phyloP scores from a whole-genome alignment of 2,888 invertebrate species.

The Hydrotaea diabolus region DNA sequence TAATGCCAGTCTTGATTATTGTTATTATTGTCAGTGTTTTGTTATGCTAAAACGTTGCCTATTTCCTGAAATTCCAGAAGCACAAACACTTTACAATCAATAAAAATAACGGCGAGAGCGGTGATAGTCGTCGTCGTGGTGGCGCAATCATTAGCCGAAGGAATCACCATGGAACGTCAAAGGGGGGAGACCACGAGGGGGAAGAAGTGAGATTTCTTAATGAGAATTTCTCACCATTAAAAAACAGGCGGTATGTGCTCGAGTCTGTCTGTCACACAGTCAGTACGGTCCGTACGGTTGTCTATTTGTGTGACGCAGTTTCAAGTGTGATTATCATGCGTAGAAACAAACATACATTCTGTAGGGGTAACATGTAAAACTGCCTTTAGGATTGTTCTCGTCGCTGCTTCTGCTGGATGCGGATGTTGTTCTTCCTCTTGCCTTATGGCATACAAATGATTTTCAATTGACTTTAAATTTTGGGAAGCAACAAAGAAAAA shows the following conservation, averaged over 20 bases:
- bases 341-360: slow-evolving; percentile 5
- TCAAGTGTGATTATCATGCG: slow-evolving; percentile 17
- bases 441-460: slow-evolving; percentile 35
- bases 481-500: slow-evolving; percentile 21
- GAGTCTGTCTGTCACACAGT: neutral
- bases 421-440: neutral
- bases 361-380: slow-evolving; percentile 14
- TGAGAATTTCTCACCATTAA: slow-evolving; percentile 50
- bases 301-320: neutral
- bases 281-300: neutral
- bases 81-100: slow-evolving; percentile 54
- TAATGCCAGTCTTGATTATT: slow-evolving; percentile 49
- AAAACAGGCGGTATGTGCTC: neutral
- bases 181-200: slow-evolving; percentile 14
- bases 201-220: slow-evolving; percentile 28
- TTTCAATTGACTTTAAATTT: slow-evolving; percentile 54
- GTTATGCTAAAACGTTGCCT: slow-evolving; percentile 55
- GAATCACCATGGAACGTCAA: neutral
- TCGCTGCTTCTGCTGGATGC: neutral
- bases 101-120: slow-evolving; percentile 26
- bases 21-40: slow-evolving; percentile 43
- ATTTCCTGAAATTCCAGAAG: slow-evolving; percentile 43
- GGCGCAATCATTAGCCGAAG: slow-evolving; percentile 7
- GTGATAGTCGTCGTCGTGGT: neutral
- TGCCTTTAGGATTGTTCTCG: neutral